Conservation (phyloP, 2,113 vertebrate species). For the Clinocottus analis region DNA sequence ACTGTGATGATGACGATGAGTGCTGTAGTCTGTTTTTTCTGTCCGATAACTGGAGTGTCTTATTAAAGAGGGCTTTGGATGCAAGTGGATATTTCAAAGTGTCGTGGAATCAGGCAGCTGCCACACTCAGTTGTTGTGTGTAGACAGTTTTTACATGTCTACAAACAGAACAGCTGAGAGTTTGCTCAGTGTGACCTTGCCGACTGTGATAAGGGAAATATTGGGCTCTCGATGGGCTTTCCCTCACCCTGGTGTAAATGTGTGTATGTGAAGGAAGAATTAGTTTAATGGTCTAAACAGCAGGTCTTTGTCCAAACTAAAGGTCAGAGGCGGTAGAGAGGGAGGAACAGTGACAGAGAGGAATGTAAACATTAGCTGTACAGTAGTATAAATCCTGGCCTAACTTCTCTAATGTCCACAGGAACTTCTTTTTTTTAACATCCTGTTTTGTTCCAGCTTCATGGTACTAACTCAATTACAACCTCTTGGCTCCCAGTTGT, state of each 20-base stretch:
- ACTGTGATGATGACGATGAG: not conserved
- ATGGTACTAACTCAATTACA: conserved; percentile 28
- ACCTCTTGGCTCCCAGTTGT: conserved; percentile 54
- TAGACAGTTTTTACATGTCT: conserved; percentile 22
- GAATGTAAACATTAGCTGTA: conserved; percentile 61
- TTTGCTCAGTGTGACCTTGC: conserved; percentile 76
- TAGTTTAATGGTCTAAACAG: conserved; percentile 57
- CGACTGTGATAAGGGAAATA: conserved; percentile 72
- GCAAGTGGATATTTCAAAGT: conserved; percentile 16
- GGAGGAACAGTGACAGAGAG: conserved; percentile 18
- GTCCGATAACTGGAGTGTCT: not conserved
- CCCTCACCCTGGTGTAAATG: conserved; percentile 4
- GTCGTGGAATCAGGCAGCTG: conserved; percentile 49
- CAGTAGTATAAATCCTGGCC: conserved; percentile 17
- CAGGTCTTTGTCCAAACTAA: conserved; percentile 59
- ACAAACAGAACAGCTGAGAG: conserved; percentile 63
- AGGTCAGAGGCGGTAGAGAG: conserved; percentile 49
- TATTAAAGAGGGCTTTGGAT: conserved; percentile 4
- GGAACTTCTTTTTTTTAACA: conserved; percentile 60
- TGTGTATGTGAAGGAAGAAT: conserved; percentile 14
- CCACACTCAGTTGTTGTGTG: not conserved
- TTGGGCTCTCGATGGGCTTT: conserved; percentile 54
- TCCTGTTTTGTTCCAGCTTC: conserved; percentile 56
- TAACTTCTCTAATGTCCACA: conserved; percentile 43
- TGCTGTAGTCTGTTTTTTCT: not conserved